Conservation (phyloP, 2,797 vertebrate genomes). For the Cetoscarus ocellatus region DNA sequence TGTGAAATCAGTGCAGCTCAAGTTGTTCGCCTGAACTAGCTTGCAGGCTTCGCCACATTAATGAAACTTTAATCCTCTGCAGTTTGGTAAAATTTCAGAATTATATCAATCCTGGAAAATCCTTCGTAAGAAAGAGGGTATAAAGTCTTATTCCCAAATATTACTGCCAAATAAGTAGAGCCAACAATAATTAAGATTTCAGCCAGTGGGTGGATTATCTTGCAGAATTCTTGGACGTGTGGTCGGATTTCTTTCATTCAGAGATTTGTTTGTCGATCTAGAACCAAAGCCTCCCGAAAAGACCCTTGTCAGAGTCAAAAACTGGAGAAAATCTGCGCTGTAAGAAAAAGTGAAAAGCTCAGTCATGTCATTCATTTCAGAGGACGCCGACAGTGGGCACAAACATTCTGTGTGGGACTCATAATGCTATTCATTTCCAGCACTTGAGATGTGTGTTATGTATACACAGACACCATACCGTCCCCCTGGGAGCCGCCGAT, state of each 20-base stretch:
- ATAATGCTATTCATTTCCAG: slow-evolving; percentile 61
- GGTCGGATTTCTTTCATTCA: neutral
- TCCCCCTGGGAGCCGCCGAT: slow-evolving; percentile 59
- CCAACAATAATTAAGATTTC: neutral
- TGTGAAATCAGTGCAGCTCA: too few relatives aligned
- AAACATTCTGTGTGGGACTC: slow-evolving; percentile 41
- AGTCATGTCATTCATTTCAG: slow-evolving; percentile 34
- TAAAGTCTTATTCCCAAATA: neutral
- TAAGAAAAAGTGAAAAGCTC: slow-evolving; percentile 9
- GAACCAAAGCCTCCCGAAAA: slow-evolving; percentile 12
- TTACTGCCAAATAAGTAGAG: neutral
- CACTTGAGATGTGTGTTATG: slow-evolving; percentile 68
- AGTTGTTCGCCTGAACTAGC: too few relatives aligned
- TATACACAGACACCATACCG: slow-evolving; percentile 61
- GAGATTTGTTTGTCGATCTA: neutral
- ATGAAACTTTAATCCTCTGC: neutral
- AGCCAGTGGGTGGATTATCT: slow-evolving; percentile 9
- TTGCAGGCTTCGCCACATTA: too few relatives aligned
- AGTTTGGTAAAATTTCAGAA: neutral
- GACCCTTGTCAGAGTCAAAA: neutral
- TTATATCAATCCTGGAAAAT: neutral
- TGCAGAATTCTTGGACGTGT: neutral
- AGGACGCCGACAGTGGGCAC: slow-evolving; percentile 6
- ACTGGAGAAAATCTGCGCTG: neutral
- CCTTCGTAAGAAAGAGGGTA: neutral